A percentile compares a stretch with the other conserved stretches of the same genome.
These are phyloP conservation scores for Hyaena hyaena DNA, from an alignment of 2,113 vertebrate genomes.

Conservation along the genomic window DNA sequence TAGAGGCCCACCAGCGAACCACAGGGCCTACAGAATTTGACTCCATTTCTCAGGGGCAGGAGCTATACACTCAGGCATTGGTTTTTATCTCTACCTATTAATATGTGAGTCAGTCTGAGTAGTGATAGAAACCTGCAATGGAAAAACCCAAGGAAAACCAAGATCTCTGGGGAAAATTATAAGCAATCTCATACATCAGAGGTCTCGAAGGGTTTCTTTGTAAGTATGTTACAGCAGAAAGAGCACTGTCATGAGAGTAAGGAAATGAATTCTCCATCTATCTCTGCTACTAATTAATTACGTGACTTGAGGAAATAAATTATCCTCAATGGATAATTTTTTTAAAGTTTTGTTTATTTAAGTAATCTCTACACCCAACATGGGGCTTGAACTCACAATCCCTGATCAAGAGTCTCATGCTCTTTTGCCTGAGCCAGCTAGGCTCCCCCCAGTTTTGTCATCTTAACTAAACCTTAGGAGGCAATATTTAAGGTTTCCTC, in stretches of 20 bases:
- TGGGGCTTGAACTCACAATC: too few species aligned
- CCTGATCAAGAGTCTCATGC: too few species aligned
- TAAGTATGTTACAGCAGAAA: constrained; percentile 23
- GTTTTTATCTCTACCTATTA: constrained; percentile 17
- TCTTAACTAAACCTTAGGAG: neutral
- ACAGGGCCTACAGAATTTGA: neutral
- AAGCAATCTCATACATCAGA: constrained; percentile 33
- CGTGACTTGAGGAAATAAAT: constrained; percentile 46
- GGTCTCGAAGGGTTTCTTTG: neutral
- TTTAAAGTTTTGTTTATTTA: too few species aligned
- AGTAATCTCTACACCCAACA: too few species aligned
- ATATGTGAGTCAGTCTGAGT: constrained; percentile 33
- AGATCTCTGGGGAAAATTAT: constrained; percentile 20
- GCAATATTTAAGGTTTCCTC: constrained; percentile 26
- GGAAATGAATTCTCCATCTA: constrained; percentile 24
- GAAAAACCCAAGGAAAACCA: constrained; percentile 67
- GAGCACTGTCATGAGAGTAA: neutral
- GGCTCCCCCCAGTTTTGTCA: neutral
- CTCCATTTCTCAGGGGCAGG: neutral
- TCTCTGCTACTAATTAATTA: constrained; percentile 51
- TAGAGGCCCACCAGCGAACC: neutral
- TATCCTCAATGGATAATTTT: neutral
- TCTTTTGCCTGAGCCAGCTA: too few species aligned
- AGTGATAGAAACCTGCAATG: constrained; percentile 33
- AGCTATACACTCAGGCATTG: neutral